These are phyloP conservation scores for Drosophila falleni DNA, from an alignment of 2,888 invertebrate genomes.

Conservation along the genomic window DNA sequence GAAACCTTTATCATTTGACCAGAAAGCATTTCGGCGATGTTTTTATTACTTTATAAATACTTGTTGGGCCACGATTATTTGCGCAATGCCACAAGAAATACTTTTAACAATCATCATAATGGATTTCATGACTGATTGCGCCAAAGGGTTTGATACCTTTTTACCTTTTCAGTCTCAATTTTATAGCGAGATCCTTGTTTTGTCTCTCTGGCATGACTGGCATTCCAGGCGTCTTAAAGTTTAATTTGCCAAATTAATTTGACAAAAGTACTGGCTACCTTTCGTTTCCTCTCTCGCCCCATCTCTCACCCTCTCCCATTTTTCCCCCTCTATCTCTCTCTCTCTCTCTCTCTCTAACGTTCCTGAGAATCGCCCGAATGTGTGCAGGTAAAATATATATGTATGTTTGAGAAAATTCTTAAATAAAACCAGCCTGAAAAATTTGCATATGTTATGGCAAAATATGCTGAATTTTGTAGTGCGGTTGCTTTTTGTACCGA, in stretches of 20 bases:
- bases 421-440: constrained; percentile 32
- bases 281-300: neutral
- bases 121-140: constrained; percentile 62
- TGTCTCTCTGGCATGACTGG: constrained; percentile 28
- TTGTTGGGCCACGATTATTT: constrained; percentile 66
- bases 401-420: constrained; percentile 21
- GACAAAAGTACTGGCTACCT: constrained; percentile 28
- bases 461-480: constrained; percentile 55
- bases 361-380: neutral
- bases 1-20: constrained; percentile 63
- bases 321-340: no score
- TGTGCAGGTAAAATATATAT: neutral
- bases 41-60: constrained; percentile 83
- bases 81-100: constrained; percentile 63
- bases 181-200: constrained; percentile 26
- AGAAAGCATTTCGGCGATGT: constrained; percentile 68
- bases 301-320: neutral
- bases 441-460: constrained; percentile 56
- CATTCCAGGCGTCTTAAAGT: constrained; percentile 44
- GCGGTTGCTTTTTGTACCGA: constrained; percentile 26
- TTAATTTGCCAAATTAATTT: constrained; percentile 75
- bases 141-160: constrained; percentile 50
- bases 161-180: constrained; percentile 50
- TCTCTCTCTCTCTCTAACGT: no score
- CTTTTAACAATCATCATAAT: constrained; percentile 63